phyloP scores from a whole-genome alignment of 1,140 invertebrate genomes.

The Pogonognathellus flavescens region DNA sequence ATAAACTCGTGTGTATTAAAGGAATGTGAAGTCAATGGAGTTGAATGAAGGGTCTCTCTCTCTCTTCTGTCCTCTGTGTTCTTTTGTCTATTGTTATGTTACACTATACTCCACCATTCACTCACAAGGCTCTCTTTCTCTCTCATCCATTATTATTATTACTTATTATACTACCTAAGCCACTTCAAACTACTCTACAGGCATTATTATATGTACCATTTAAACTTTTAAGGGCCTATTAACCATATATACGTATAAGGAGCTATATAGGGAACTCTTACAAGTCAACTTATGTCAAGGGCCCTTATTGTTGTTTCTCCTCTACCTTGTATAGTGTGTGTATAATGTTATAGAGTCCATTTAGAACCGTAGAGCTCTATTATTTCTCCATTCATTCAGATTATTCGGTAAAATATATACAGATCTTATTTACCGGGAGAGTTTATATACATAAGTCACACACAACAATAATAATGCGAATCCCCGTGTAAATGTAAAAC shows the following conservation, averaged over 20 bases:
- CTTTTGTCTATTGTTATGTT: slow-evolving; percentile 27
- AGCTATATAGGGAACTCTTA: background rate
- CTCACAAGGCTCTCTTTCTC: background rate
- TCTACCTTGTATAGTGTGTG: too few species aligned
- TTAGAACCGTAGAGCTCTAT: too few species aligned
- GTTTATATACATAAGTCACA: too few species aligned
- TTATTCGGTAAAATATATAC: too few species aligned
- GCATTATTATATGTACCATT: too few species aligned
- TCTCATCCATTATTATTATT: background rate
- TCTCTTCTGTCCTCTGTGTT: background rate
- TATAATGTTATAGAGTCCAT: too few species aligned
- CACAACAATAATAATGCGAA: too few species aligned
- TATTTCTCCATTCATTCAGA: too few species aligned
- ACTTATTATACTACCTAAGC: background rate
- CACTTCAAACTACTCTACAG: background rate
- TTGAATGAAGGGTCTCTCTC: slow-evolving; percentile 41
- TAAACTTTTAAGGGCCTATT: background rate
- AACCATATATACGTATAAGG: background rate
- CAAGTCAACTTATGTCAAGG: slow-evolving; percentile 20
- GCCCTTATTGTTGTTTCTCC: background rate
- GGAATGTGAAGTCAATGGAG: slow-evolving; percentile 49
- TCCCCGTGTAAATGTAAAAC: too few species aligned
- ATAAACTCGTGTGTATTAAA: slow-evolving; percentile 38
- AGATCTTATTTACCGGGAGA: too few species aligned
- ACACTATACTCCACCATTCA: background rate